Percentiles rank a stretch among this genome's conserved stretches.
These are phyloP conservation scores for Matsumyia berberina DNA, from an alignment of 2,888 invertebrate species.

Conservation along the genomic window DNA sequence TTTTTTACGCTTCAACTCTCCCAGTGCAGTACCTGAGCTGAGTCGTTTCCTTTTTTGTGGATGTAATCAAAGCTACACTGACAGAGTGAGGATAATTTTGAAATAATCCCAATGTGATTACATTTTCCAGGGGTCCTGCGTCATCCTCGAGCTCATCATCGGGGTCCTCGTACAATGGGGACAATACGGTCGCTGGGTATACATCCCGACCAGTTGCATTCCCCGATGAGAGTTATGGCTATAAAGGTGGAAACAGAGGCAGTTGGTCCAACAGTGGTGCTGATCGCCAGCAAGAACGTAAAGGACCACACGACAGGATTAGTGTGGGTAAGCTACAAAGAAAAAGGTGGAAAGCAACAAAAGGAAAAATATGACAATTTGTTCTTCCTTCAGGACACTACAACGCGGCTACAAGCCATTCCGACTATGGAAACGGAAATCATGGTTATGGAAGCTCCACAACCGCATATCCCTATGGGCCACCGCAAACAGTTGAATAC, in stretches of 20 bases:
- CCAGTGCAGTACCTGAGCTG: slow-evolving; percentile 22
- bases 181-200: slow-evolving; percentile 40
- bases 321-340: slow-evolving; percentile 68
- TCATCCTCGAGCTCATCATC: slow-evolving; percentile 31
- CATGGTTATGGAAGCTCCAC: slow-evolving; percentile 76
- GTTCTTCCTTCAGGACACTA: slow-evolving; percentile 60
- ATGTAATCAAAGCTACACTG: slow-evolving; percentile 60
- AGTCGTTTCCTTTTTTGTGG: slow-evolving; percentile 15
- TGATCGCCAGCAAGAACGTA: slow-evolving; percentile 55
- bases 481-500: slow-evolving; percentile 77
- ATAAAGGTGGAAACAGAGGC: slow-evolving; percentile 47
- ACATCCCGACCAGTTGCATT: slow-evolving; percentile 73
- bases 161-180: slow-evolving; percentile 51
- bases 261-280: slow-evolving; percentile 36
- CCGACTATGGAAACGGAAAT: slow-evolving; percentile 82
- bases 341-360: slow-evolving; percentile 22
- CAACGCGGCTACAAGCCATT: slow-evolving; percentile 36
- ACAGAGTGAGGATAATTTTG: slow-evolving; percentile 64
- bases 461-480: slow-evolving; percentile 75
- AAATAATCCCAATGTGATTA: slow-evolving; percentile 72
- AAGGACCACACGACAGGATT: slow-evolving; percentile 59
- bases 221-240: slow-evolving; percentile 61
- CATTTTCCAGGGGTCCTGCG: slow-evolving; percentile 69
- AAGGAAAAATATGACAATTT: slow-evolving; percentile 23
- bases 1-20: slow-evolving; percentile 52